Evolutionary conservation across 2,113 vertebrate species (phyloP), one percentile per base, ranked within the genome.

Genomic region (Pachyramphus minor): DNA sequence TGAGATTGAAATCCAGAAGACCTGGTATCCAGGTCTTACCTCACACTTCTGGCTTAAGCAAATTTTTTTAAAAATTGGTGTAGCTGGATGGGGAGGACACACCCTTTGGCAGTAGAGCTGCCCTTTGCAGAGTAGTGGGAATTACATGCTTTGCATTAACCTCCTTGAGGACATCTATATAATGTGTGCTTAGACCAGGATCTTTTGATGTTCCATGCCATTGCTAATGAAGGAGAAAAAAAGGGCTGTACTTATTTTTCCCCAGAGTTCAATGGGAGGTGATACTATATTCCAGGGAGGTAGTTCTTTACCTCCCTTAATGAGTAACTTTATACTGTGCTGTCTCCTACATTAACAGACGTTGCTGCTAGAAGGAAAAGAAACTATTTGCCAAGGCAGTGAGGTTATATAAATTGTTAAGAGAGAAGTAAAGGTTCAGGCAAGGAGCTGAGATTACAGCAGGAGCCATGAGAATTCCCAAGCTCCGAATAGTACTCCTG

Each of bases 291-390:
- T 81, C 69, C 84, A 87, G 67, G 66, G 58, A 85, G 37, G 56
- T 62, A 42, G 47, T 52, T 77, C 72, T 90, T 62, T 42, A 58
- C 79, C 39, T 93, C 52, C 39, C 33, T 77, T 73, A 71, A 81
- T 81, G 24, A 81, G 83, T 86, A 90, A 80, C 64, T 90, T 83
- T 50, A 81, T 77, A 69, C 72, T 33, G 18, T 67, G 39, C 76
- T 74, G 76, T 86, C 73, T 95, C 83, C 89, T 90, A 14, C 67
- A 71, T 42, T 77, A 77, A 77, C 50, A 92, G 86, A 86, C 90
- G 44, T 87, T 9, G 2, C 62, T 69, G 27, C 45, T 67, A 24
- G 72, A 89, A 90, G 37, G 49, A 73, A 63, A 86, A 77, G 18
- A 47, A 91, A 35, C 11, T 84, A 15, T 83, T 85, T 91, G 72